Evolutionary conservation across 2,888 invertebrate species (phyloP).

Genomic region (Phlogophora meticulosa): DNA sequence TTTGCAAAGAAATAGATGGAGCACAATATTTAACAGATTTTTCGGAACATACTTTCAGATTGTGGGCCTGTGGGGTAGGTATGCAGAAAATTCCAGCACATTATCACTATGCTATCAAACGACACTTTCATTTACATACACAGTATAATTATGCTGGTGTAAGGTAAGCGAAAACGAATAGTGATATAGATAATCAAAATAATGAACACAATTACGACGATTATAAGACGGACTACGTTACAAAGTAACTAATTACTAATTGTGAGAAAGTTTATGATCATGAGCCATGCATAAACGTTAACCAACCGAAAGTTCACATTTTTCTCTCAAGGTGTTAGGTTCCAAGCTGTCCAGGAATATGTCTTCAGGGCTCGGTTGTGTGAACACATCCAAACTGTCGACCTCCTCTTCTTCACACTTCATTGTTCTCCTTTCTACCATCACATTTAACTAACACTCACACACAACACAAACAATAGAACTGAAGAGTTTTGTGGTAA

Average conservation of each 20-base stretch:
- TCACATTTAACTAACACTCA: slow-evolving; percentile 69
- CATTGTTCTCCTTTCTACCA: slow-evolving; percentile 84
- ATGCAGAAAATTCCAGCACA: not conserved
- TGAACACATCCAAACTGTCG: slow-evolving; percentile 86
- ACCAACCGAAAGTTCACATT: slow-evolving; percentile 79
- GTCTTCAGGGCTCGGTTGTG: slow-evolving; percentile 75
- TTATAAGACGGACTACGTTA: slow-evolving; percentile 40
- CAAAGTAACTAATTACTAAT: slow-evolving; percentile 53
- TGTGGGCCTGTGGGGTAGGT: not conserved
- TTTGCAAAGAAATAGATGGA: not conserved
- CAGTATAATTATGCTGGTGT: not conserved
- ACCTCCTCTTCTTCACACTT: slow-evolving; percentile 81
- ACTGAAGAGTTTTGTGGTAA: slow-evolving; percentile 42
- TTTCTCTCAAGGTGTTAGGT: slow-evolving; percentile 79
- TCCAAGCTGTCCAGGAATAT: slow-evolving; percentile 86
- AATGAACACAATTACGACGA: slow-evolving; percentile 11
- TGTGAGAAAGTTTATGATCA: slow-evolving; percentile 55
- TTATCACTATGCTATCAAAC: not conserved
- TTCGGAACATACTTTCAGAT: not conserved
- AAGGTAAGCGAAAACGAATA: not conserved
- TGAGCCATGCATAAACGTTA: slow-evolving; percentile 53
- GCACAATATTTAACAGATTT: not conserved
- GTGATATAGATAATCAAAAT: not conserved
- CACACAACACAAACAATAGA: slow-evolving; percentile 57
- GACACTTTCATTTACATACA: not conserved